Conservation (phyloP, 23 tunicate genomes). For the Halocynthia roretzi region DNA sequence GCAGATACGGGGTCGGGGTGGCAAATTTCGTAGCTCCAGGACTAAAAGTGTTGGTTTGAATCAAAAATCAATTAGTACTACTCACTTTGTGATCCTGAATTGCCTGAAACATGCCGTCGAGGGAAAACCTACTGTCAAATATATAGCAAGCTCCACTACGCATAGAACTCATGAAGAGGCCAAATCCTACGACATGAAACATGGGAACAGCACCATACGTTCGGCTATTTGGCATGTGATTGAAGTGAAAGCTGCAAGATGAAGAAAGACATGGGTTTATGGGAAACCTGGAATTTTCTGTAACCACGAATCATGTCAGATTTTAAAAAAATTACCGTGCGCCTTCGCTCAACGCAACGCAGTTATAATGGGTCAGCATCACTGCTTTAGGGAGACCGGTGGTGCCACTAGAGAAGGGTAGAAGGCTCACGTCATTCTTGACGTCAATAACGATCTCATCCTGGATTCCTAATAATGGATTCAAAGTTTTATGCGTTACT, state of each 20-base stretch:
- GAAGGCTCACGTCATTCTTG: slow-evolving; percentile 5
- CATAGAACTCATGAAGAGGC: not conserved
- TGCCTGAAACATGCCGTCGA: not conserved
- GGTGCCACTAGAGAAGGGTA: slow-evolving; percentile 54
- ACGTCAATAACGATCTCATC: not conserved
- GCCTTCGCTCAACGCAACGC: not conserved
- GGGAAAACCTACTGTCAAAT: not conserved
- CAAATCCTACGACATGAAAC: slow-evolving; percentile 3
- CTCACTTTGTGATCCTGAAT: not conserved
- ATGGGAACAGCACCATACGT: not conserved
- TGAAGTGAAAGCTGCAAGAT: not conserved
- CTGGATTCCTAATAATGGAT: slow-evolving; percentile 1
- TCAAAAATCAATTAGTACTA: too few species aligned
- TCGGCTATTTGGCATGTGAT: not conserved
- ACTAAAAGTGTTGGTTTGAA: too few species aligned
- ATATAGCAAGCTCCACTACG: not conserved
- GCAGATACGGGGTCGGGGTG: too few species aligned
- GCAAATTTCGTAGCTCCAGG: too few species aligned
- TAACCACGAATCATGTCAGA: too few species aligned
- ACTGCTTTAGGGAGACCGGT: slow-evolving; percentile 72
- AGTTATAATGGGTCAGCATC: slow-evolving; percentile 28
- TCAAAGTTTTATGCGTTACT: not conserved
- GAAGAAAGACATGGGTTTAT: too few species aligned
- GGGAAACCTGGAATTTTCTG: too few species aligned
- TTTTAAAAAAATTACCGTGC: too few species aligned